Evolutionary conservation across 2,113 vertebrate species (phyloP).

Genomic region (Taurulus bubalis): DNA sequence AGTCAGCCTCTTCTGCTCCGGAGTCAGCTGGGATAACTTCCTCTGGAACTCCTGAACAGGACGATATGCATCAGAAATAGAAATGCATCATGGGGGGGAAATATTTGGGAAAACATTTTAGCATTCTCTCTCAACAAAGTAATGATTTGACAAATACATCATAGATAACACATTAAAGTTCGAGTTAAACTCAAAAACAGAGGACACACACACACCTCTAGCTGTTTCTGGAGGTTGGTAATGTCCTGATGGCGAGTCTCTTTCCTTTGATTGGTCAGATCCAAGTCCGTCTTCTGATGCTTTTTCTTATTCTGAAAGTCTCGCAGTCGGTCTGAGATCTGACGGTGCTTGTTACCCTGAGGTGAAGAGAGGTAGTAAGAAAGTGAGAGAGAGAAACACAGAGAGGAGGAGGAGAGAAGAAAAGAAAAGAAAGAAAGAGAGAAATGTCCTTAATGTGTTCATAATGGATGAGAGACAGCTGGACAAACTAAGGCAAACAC

Average conservation of each 20-base stretch:
- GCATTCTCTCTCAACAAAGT: not conserved
- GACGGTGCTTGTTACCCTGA: constrained; percentile 93
- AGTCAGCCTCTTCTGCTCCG: constrained; percentile 90
- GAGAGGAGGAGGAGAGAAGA: not conserved
- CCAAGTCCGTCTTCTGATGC: constrained; percentile 88
- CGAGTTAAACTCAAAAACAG: not conserved
- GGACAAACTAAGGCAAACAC: not conserved
- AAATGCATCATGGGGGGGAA: constrained; percentile 8
- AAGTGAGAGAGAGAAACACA: not conserved
- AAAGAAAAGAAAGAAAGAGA: too few relatives aligned
- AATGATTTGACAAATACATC: not conserved
- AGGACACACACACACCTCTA: constrained; percentile 83
- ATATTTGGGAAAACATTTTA: not conserved
- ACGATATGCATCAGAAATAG: constrained; percentile 30
- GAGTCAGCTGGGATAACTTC: constrained; percentile 88
- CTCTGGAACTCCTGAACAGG: constrained; percentile 90
- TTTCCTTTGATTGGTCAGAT: constrained; percentile 87
- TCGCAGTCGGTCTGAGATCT: constrained; percentile 90
- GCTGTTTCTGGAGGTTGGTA: constrained; percentile 88
- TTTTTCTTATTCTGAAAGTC: constrained; percentile 90
- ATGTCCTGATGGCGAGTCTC: constrained; percentile 90
- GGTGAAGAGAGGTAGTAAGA: not conserved
- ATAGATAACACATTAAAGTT: constrained; percentile 6
- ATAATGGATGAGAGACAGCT: not conserved
- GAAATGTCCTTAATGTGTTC: not conserved